A percentile compares a stretch with the other conserved stretches of the same genome.
These are phyloP conservation scores for Heterodera schachtii DNA, from an alignment of 1,140 invertebrate species.

Conservation along the genomic window DNA sequence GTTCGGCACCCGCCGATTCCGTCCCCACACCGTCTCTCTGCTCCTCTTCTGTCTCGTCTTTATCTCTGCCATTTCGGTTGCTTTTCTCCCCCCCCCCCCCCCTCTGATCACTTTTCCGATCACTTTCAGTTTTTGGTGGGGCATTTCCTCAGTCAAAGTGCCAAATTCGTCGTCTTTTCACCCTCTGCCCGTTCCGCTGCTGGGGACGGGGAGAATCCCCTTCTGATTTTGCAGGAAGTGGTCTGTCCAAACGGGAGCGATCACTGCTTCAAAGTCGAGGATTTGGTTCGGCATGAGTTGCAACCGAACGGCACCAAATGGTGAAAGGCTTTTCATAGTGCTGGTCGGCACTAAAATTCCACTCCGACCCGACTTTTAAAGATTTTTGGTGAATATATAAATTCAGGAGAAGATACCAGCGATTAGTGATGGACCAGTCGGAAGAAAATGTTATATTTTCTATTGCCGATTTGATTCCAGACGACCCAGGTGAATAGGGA, in stretches of 20 bases:
- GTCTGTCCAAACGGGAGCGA: slow-evolving; percentile 5
- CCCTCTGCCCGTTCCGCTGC: neutral
- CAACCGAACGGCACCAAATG: no score
- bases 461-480: neutral
- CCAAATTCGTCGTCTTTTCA: neutral
- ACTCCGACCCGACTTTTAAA: no score
- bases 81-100: neutral
- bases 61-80: neutral
- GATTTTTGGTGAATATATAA: neutral
- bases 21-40: no score
- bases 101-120: no score
- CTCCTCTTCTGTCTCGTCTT: neutral
- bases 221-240: slow-evolving; percentile 7
- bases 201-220: neutral
- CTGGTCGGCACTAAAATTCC: no score
- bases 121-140: no score
- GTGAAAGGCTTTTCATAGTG: no score
- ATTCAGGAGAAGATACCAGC: slow-evolving; percentile 3
- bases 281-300: neutral
- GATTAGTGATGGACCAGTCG: neutral
- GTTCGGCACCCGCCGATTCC: no score
- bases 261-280: slow-evolving; percentile 24
- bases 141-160: neutral
- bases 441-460: slow-evolving; percentile 3
- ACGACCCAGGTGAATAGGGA: slow-evolving; percentile 24